Evolutionary conservation across 2,888 invertebrate genomes (phyloP).

Genomic region (Dynastes maya): DNA sequence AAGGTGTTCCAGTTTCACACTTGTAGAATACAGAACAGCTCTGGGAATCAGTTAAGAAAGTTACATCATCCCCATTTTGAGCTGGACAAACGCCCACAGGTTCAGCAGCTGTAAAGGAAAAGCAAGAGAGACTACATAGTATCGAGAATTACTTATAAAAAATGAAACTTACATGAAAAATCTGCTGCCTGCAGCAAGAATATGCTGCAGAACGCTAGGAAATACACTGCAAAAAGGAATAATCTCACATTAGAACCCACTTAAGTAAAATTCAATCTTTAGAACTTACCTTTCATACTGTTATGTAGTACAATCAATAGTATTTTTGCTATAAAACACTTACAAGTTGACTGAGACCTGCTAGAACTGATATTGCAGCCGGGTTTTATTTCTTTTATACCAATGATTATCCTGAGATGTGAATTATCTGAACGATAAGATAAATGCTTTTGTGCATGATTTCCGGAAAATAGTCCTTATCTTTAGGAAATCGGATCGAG

Average conservation of each 20-base stretch:
- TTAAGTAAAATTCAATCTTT: neutral
- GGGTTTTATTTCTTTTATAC: neutral
- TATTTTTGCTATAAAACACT: neutral
- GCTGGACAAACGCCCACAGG: conserved; percentile 20
- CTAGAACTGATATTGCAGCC: neutral
- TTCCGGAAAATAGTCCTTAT: neutral
- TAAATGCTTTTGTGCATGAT: neutral
- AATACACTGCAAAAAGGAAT: neutral
- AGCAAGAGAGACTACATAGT: too few relatives aligned
- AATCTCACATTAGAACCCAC: neutral
- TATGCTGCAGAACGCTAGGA: neutral
- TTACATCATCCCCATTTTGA: conserved; percentile 27
- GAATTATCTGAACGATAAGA: neutral
- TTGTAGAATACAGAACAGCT: conserved; percentile 59
- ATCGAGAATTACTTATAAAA: too few relatives aligned
- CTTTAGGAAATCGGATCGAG: neutral
- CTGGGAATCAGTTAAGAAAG: conserved; percentile 56
- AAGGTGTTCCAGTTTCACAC: conserved; percentile 58
- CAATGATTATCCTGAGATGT: neutral
- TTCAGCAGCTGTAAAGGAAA: neutral
- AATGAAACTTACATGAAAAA: neutral
- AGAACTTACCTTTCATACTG: conserved; percentile 17
- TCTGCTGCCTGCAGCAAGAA: neutral
- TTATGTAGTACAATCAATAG: neutral
- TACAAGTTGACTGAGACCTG: neutral